Evolutionary conservation across 2,797 vertebrate species (phyloP).

Genomic region (Oreochromis mossambicus): DNA sequence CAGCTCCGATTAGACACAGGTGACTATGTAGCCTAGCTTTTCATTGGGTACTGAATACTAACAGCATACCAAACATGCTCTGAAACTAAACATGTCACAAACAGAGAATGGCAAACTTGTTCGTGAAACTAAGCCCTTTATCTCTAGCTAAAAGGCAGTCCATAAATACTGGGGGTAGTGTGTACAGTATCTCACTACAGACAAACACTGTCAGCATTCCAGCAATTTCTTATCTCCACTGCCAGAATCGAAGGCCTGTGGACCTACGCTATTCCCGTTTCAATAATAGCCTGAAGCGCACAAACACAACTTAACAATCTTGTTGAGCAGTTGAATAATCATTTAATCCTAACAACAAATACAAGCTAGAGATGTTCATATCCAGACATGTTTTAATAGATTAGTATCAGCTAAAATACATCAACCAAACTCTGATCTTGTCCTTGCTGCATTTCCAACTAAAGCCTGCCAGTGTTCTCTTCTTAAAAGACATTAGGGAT

Average conservation of each 20-base stretch:
- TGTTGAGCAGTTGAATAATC: neutral
- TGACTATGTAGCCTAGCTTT: neutral
- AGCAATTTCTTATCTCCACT: constrained; percentile 61
- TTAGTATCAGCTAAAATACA: neutral
- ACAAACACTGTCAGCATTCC: constrained; percentile 66
- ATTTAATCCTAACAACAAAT: neutral
- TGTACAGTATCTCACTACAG: constrained; percentile 49
- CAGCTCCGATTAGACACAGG: neutral
- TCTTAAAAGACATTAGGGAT: neutral
- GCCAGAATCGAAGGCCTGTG: constrained; percentile 44
- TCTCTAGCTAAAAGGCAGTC: constrained; percentile 36
- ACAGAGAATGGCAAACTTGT: constrained; percentile 27
- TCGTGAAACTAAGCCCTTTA: constrained; percentile 31
- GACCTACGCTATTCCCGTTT: constrained; percentile 35
- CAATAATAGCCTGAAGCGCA: constrained; percentile 12
- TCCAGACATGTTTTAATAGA: neutral
- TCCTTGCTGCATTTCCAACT: neutral
- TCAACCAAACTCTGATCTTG: neutral
- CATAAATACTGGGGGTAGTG: constrained; percentile 53
- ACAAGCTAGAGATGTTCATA: neutral
- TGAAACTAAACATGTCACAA: constrained; percentile 13
- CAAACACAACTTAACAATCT: neutral
- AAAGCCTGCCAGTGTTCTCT: neutral
- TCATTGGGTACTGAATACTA: neutral
- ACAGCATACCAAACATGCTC: neutral